phyloP scores from a whole-genome alignment of 2,113 vertebrate species.

The Petroica traversi region DNA sequence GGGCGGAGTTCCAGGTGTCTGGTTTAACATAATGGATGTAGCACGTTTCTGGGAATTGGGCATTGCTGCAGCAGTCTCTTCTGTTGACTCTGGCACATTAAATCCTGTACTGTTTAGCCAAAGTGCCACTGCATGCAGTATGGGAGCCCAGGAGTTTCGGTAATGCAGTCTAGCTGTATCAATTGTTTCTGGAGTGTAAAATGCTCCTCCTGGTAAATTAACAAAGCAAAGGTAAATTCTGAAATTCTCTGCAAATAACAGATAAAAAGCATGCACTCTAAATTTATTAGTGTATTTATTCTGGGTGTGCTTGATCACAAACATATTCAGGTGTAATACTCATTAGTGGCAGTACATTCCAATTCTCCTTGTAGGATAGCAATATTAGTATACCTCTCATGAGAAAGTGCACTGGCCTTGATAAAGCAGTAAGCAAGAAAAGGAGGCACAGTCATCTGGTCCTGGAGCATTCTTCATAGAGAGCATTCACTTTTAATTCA shows the following conservation, averaged over 20 bases:
- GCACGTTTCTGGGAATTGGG: conserved; percentile 71
- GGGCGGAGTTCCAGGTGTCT: conserved; percentile 68
- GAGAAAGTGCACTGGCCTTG: neutral
- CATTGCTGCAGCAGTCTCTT: conserved; percentile 65
- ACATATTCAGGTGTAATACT: neutral
- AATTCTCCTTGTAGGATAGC: neutral
- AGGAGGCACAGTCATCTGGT: neutral
- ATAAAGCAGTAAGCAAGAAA: neutral
- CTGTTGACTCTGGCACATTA: conserved; percentile 72
- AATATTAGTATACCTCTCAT: neutral
- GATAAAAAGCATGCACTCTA: neutral
- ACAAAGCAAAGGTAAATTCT: neutral
- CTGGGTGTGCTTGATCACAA: neutral
- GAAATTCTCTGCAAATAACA: neutral
- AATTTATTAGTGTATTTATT: neutral
- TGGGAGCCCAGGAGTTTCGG: conserved; percentile 92
- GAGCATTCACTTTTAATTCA: neutral
- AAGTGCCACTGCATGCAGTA: conserved; percentile 91
- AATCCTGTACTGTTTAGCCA: conserved; percentile 95
- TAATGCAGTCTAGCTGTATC: conserved; percentile 96
- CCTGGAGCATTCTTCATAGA: neutral
- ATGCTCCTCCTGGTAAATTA: conserved; percentile 86
- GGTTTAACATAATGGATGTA: conserved; percentile 66
- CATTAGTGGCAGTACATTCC: neutral
- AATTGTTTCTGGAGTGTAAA: conserved; percentile 98